These are phyloP conservation scores for Peromyscus polionotus DNA, from an alignment of 2,113 vertebrate genomes.

Conservation along the genomic window DNA sequence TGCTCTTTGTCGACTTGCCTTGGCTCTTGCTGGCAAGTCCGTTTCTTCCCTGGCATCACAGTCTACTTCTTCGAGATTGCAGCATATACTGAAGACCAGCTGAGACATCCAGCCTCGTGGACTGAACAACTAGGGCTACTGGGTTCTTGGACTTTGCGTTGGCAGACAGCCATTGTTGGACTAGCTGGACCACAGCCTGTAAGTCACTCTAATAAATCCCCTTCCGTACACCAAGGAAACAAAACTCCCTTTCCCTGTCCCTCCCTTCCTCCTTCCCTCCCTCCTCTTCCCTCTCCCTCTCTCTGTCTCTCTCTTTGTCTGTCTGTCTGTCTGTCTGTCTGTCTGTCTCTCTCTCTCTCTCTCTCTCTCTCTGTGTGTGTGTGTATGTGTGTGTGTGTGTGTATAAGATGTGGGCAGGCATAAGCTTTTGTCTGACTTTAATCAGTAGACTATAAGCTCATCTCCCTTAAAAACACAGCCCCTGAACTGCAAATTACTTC, in stretches of 20 bases:
- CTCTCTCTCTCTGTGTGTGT: neutral
- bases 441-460: conserved; percentile 64
- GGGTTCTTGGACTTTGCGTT: neutral
- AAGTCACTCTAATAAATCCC: neutral
- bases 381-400: neutral
- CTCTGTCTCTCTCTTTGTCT: too few species aligned
- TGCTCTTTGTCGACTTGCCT: neutral
- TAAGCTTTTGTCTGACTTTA: conserved; percentile 63
- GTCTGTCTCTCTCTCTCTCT: too few species aligned
- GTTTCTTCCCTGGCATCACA: neutral
- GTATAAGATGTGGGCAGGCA: neutral
- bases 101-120: neutral
- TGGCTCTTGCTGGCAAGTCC: neutral
- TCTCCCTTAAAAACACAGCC: conserved; percentile 76
- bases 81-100: neutral
- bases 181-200: neutral
- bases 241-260: neutral
- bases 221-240: neutral
- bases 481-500: conserved; percentile 80
- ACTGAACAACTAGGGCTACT: neutral
- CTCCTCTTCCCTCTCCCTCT: too few species aligned
- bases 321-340: too few species aligned
- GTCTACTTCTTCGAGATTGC: neutral
- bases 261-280: neutral
- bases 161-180: neutral